These are phyloP conservation scores for Griposia aprilina DNA, from an alignment of 2,888 invertebrate species.

Conservation along the genomic window DNA sequence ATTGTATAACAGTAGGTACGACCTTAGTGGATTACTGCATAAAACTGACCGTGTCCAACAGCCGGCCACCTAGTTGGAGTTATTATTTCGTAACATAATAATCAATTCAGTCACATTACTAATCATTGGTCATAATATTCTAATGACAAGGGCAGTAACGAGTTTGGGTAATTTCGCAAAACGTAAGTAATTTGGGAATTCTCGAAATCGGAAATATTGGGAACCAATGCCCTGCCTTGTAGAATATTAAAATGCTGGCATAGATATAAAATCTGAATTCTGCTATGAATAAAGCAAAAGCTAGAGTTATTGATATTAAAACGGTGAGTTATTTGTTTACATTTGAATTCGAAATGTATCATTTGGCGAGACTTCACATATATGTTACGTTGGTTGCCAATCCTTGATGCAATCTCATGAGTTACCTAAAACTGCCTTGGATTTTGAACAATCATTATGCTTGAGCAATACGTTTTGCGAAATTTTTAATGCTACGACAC, in stretches of 20 bases:
- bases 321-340: conserved; percentile 40
- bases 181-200: not conserved
- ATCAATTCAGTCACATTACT: conserved; percentile 77
- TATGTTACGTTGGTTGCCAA: conserved; percentile 49
- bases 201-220: conserved; percentile 19
- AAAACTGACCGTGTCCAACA: conserved; percentile 82
- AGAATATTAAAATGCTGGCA: conserved; percentile 19
- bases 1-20: conserved; percentile 75
- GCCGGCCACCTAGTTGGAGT: conserved; percentile 68
- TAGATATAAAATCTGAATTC: conserved; percentile 17
- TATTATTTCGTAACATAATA: conserved; percentile 81
- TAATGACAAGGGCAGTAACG: conserved; percentile 48
- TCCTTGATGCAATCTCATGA: conserved; percentile 48
- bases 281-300: conserved; percentile 37
- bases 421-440: conserved; percentile 52
- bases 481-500: conserved; percentile 24
- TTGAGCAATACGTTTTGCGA: conserved; percentile 49
- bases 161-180: conserved; percentile 47
- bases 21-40: conserved; percentile 80
- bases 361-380: conserved; percentile 27
- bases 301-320: conserved; percentile 50
- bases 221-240: not conserved
- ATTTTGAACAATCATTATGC: conserved; percentile 48
- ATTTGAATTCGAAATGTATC: conserved; percentile 55
- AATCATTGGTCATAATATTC: conserved; percentile 69